A percentile compares a stretch with the other conserved stretches of the same genome.
Evolutionary conservation across 2,113 vertebrate genomes (phyloP).

Genomic region (Pitta sordida): DNA sequence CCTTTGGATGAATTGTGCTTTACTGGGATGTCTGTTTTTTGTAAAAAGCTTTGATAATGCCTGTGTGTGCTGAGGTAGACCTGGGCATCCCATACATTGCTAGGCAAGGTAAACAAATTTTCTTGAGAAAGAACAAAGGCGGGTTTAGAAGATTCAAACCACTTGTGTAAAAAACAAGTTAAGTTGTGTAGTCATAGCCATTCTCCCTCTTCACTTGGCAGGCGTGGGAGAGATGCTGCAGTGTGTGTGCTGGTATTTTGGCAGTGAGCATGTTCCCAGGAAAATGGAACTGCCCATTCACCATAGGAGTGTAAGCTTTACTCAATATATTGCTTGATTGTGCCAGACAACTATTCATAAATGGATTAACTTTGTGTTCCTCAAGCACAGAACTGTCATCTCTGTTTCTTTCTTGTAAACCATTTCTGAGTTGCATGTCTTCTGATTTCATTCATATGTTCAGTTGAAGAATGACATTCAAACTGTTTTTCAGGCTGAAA

Average conservation of each 20-base stretch:
- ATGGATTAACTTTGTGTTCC: background rate
- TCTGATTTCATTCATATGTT: background rate
- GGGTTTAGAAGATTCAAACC: background rate
- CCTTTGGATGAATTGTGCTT: background rate
- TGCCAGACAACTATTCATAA: background rate
- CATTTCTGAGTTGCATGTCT: background rate
- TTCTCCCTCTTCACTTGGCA: background rate
- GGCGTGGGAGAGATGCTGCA: background rate
- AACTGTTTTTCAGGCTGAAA: background rate
- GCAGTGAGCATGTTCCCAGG: slow-evolving; percentile 4
- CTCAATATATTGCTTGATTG: background rate
- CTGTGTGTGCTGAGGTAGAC: background rate
- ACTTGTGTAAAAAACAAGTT: background rate
- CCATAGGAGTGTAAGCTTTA: background rate
- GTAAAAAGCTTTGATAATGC: background rate
- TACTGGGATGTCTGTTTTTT: background rate
- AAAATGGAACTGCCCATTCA: background rate
- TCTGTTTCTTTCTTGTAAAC: background rate
- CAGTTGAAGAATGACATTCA: background rate
- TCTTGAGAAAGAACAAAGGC: background rate
- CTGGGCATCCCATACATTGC: background rate
- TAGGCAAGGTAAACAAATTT: background rate
- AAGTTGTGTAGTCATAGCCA: background rate
- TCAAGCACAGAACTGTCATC: background rate
- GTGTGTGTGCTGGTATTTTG: background rate